Conservation (phyloP, 1,140 invertebrate genomes). For the Trinorchestia longiramus region DNA sequence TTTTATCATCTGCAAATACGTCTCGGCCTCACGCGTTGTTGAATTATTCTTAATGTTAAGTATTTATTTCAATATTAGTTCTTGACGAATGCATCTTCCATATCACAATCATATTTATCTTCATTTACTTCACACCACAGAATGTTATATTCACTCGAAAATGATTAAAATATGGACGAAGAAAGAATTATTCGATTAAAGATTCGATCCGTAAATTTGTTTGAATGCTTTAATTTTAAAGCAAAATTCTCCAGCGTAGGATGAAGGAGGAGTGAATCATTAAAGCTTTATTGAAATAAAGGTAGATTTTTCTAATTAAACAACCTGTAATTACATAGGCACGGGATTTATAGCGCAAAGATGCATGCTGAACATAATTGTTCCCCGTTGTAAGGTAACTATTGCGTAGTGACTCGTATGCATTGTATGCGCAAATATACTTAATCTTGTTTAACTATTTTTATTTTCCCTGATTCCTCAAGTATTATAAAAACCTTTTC, state of each 20-base stretch:
- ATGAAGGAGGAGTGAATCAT: not conserved
- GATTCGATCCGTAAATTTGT: not conserved
- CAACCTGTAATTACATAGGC: not conserved
- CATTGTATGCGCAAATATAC: slow-evolving; percentile 31
- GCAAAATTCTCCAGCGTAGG: not conserved
- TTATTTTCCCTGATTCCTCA: not conserved
- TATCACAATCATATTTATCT: not conserved
- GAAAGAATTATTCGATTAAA: not conserved
- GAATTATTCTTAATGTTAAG: not conserved
- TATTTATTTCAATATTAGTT: slow-evolving; percentile 32
- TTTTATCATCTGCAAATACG: not conserved
- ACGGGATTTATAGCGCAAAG: not conserved
- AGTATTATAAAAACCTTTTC: not conserved
- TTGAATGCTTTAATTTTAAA: not conserved
- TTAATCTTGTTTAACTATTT: not conserved
- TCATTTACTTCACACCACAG: not conserved
- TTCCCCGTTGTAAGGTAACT: not conserved
- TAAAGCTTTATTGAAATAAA: not conserved
- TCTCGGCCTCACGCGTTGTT: not conserved
- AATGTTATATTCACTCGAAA: not conserved
- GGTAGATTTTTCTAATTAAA: not conserved
- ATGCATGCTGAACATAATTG: not conserved
- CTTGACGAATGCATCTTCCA: not conserved
- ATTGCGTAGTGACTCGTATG: slow-evolving; percentile 16
- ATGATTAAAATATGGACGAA: not conserved